phyloP scores from a whole-genome alignment of 2,797 vertebrate species.

The Chromobotia macracanthus region DNA sequence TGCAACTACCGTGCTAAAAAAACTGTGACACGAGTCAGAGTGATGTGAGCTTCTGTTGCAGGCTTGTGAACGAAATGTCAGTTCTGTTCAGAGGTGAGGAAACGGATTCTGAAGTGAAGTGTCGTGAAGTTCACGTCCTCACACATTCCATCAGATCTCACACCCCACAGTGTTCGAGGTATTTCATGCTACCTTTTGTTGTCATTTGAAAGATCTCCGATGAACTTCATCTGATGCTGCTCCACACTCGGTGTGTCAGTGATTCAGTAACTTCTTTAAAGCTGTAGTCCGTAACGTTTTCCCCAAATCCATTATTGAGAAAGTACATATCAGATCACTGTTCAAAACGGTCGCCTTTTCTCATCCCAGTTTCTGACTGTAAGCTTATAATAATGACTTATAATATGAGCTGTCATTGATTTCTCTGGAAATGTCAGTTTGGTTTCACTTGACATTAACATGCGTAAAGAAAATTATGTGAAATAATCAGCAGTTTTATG shows the following conservation, averaged over 20 bases:
- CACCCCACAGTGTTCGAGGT: not conserved
- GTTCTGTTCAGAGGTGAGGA: constrained; percentile 10
- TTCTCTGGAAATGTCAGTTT: no score
- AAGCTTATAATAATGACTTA: no score
- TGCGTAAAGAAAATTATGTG: no score
- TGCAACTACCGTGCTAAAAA: not conserved
- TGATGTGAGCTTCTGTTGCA: constrained; percentile 20
- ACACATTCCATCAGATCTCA: not conserved
- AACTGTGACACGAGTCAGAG: not conserved
- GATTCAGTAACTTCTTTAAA: no score
- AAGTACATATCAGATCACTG: no score
- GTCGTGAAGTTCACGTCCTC: constrained; percentile 1
- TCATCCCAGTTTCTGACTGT: no score
- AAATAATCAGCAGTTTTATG: no score
- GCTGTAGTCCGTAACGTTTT: no score
- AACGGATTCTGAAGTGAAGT: constrained; percentile 1
- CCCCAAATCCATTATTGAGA: no score
- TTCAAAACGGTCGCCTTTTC: no score
- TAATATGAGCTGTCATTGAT: no score
- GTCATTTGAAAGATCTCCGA: not conserved
- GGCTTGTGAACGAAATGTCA: constrained; percentile 27
- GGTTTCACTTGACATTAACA: no score
- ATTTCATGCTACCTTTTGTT: not conserved
- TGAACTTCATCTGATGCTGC: constrained; percentile 13
- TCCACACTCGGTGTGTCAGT: constrained; percentile 13